Base-by-base conservation (phyloP, 1,140 invertebrate species). In the Drosophila erecta region DNA sequence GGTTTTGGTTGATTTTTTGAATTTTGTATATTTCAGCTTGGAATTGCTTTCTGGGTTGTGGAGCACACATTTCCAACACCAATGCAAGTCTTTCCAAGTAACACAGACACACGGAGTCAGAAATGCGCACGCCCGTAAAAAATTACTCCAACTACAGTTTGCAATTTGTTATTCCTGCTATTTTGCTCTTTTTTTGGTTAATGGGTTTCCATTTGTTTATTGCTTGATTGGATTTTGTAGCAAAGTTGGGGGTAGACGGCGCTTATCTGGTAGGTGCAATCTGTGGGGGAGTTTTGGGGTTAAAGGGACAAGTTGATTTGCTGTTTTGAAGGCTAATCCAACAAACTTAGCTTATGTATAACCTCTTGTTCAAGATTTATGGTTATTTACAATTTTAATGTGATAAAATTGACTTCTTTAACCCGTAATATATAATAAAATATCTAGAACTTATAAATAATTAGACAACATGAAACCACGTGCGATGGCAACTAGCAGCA, bases 171-270 rank as follows among this genome's bases (percentile, higher is more conserved):
- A 73, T 73, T 60, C 44, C n/a, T 4, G 62, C 64, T 38, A 49
- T 53, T 30, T 60, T 70, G 44, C 30, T 43, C n/a, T 50, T 50
- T 72, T 71, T 33, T 58, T 30, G 27, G 37, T 10, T 73, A 73
- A 73, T 72, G 67, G 70, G n/a, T 40, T 71, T 51, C 41, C 66
- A 72, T 72, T 72, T 72, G 65, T 58, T 67, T 43, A 59, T 58
- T 40, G 69, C 46, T 44, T 71, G 54, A 72, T 71, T 72, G 69
- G 54, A 67, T 72, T 72, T 72, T 72, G 30, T 46, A 46, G 40
- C 27, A 30, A 4, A 12, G 22, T 8, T 33, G 44, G 10, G 10
- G 37, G n/a, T 8, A 30, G 2, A 30, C 2, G 30, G 30, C 8
- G 30, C 8, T 30, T 20, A 44, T 30, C 7, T 33, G 27, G n/a